Evolutionary conservation across 2,113 vertebrate species (phyloP).

Genomic region (Oncorhynchus tshawytscha): DNA sequence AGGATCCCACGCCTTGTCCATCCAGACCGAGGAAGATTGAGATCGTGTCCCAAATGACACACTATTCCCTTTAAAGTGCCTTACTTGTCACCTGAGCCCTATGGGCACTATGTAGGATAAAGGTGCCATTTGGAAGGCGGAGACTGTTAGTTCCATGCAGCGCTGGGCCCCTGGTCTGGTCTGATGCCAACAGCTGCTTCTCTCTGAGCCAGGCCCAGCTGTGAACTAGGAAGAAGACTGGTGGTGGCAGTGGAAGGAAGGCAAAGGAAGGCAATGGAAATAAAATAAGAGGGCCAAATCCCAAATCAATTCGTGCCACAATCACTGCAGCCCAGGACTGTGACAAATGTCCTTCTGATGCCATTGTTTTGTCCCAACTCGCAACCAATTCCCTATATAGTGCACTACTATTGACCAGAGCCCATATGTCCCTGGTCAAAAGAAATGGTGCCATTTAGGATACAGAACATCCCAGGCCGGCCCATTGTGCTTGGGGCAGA

Average conservation of each 20-base stretch:
- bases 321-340: neutral
- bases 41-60: too few relatives aligned
- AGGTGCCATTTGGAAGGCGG: too few relatives aligned
- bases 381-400: too few relatives aligned
- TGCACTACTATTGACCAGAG: too few relatives aligned
- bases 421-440: too few relatives aligned
- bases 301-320: constrained; percentile 7
- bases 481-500: too few relatives aligned
- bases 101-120: too few relatives aligned
- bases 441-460: too few relatives aligned
- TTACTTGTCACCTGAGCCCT: too few relatives aligned
- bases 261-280: neutral
- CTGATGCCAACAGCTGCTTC: neutral
- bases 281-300: neutral
- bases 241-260: neutral
- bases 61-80: too few relatives aligned
- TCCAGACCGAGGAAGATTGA: neutral
- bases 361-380: too few relatives aligned
- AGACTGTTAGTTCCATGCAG: neutral
- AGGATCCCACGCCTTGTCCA: neutral
- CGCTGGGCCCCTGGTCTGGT: neutral
- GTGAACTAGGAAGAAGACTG: neutral
- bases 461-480: too few relatives aligned
- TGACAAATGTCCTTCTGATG: neutral
- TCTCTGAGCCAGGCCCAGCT: neutral